Conservation (phyloP, 1,140 invertebrate genomes). For the Acromyrmex charruanus region DNA sequence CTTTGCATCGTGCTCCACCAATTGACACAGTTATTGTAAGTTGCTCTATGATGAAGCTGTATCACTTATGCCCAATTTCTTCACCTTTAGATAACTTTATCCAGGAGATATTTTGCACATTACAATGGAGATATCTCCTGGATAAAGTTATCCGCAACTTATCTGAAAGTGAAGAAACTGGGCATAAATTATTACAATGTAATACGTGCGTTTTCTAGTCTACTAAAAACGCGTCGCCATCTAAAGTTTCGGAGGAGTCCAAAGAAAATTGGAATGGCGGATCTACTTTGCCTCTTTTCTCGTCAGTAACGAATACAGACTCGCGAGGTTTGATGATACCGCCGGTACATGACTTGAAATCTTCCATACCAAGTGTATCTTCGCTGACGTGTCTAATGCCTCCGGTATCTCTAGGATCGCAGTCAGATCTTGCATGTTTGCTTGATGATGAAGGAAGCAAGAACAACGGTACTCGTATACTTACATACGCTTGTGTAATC, state of each 20-base stretch:
- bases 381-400: conserved; percentile 81
- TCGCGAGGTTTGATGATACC: conserved; percentile 71
- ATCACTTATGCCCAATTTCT: neutral
- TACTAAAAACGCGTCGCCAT: conserved; percentile 75
- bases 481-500: neutral
- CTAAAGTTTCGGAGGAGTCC: conserved; percentile 83
- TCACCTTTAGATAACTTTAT: too few relatives aligned
- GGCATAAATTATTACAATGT: neutral
- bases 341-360: conserved; percentile 76
- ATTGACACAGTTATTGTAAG: conserved; percentile 82
- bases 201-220: conserved; percentile 71
- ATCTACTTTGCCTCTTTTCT: conserved; percentile 77
- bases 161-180: too few relatives aligned
- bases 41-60: conserved; percentile 1
- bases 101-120: too few relatives aligned
- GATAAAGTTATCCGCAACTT: too few relatives aligned
- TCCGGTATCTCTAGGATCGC: conserved; percentile 75
- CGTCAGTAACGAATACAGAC: conserved; percentile 74
- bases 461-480: conserved; percentile 74
- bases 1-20: conserved; percentile 79
- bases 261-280: conserved; percentile 85
- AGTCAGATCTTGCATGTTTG: conserved; percentile 81
- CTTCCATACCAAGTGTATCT: conserved; percentile 73
- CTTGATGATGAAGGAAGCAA: conserved; percentile 80
- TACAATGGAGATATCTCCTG: too few relatives aligned